A percentile compares a stretch with the other conserved stretches of the same genome.
These are phyloP conservation scores for Arvicanthis niloticus DNA, from an alignment of 2,113 vertebrate species.

Conservation along the genomic window DNA sequence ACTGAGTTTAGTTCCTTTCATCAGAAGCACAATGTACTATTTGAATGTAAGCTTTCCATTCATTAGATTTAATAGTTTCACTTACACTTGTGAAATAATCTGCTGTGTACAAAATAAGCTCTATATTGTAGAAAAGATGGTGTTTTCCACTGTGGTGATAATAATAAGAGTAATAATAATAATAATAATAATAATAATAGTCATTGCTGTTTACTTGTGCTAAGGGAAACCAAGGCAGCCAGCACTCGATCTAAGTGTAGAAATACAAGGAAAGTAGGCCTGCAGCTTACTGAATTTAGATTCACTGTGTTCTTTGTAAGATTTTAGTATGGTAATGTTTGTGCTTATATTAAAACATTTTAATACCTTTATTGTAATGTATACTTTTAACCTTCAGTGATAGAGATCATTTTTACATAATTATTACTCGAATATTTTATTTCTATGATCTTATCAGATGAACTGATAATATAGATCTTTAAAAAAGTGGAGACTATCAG, in stretches of 20 bases:
- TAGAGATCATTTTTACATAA: background rate
- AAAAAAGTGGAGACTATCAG: background rate
- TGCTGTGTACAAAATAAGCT: constrained; percentile 57
- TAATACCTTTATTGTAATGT: background rate
- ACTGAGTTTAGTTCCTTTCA: background rate
- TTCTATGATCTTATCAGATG: background rate
- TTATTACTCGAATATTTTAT: background rate
- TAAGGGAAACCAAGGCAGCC: constrained; percentile 60
- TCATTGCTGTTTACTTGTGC: constrained; percentile 36
- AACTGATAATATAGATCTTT: background rate
- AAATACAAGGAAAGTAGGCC: background rate
- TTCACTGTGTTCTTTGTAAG: background rate
- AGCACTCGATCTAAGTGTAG: constrained; percentile 11
- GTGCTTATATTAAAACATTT: background rate
- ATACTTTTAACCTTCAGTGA: background rate
- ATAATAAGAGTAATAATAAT: no score
- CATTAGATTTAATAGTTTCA: constrained; percentile 60
- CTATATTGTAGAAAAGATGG: constrained; percentile 21
- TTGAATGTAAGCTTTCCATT: constrained; percentile 19
- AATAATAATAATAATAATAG: no score
- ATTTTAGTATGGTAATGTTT: background rate
- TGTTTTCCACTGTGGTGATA: background rate
- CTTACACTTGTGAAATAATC: background rate
- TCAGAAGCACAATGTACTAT: constrained; percentile 33
- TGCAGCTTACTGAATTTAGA: constrained; percentile 29